These are phyloP conservation scores for Caenorhabditis sulstoni DNA, from an alignment of 2,888 invertebrate species.

Conservation along the genomic window DNA sequence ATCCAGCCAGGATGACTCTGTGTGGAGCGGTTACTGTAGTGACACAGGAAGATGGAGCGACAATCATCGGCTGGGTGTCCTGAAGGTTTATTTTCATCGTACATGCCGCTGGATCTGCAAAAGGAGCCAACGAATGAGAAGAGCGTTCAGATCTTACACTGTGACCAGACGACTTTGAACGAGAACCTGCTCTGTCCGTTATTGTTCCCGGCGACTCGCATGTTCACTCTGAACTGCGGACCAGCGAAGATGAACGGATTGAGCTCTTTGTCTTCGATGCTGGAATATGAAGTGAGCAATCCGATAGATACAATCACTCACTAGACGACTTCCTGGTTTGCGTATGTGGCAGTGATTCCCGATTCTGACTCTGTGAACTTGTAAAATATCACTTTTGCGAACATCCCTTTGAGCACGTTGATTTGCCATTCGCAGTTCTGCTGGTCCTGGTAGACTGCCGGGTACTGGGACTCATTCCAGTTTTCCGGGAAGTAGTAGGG, in stretches of 20 bases:
- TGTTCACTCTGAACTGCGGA: conserved; percentile 36
- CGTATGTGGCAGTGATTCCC: conserved; percentile 32
- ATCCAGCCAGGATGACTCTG: conserved; percentile 28
- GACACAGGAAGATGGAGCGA: conserved; percentile 1
- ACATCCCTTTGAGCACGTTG: conserved; percentile 29
- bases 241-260: conserved; percentile 42
- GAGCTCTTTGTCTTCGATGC: conserved; percentile 31
- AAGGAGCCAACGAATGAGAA: too few species aligned
- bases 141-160: conserved; percentile 15
- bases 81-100: conserved; percentile 17
- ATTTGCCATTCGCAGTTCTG: conserved; percentile 37
- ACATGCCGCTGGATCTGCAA: conserved; percentile 34
- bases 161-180: conserved; percentile 43
- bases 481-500: conserved; percentile 27
- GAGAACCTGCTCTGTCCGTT: conserved; percentile 30
- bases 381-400: conserved; percentile 35
- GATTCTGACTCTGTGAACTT: conserved; percentile 30
- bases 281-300: neutral
- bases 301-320: neutral
- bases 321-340: conserved; percentile 30
- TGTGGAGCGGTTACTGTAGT: conserved; percentile 27
- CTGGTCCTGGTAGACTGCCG: conserved; percentile 13
- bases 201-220: conserved; percentile 25
- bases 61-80: neutral
- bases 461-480: conserved; percentile 30